phyloP scores from a whole-genome alignment of 2,113 vertebrate genomes.

The Thamnaconus septentrionalis region DNA sequence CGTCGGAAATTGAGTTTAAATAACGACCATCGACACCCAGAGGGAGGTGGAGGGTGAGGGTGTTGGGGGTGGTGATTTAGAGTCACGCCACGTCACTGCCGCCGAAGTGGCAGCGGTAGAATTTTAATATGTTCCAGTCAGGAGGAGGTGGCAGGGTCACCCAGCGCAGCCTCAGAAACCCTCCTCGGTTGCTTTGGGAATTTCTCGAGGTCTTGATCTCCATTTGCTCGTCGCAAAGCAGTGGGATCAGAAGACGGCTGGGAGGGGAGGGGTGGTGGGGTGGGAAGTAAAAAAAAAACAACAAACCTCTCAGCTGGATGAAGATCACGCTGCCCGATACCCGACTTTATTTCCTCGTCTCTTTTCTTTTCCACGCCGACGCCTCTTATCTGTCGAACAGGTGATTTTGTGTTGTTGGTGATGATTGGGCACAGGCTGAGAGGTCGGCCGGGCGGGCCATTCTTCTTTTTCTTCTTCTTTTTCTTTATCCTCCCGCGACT shows the following conservation, averaged over 20 bases:
- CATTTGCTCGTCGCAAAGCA: conserved; percentile 46
- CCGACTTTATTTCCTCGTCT: conserved; percentile 2
- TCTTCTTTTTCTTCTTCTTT: too few species aligned
- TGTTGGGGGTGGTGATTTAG: conserved; percentile 20
- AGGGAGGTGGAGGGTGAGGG: too few species aligned
- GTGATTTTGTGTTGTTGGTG: conserved; percentile 19
- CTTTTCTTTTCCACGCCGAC: neutral
- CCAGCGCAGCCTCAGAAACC: conserved; percentile 35
- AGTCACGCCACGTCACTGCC: conserved; percentile 31
- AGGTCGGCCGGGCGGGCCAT: conserved; percentile 2
- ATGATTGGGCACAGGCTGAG: conserved; percentile 25
- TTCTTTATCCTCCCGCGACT: too few species aligned
- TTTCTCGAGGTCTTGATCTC: conserved; percentile 60
- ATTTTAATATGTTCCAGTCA: conserved; percentile 42
- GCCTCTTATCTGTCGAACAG: conserved; percentile 15
- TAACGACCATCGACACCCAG: neutral
- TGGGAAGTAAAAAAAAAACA: conserved; percentile 20
- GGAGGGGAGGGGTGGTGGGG: neutral
- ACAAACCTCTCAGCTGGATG: conserved; percentile 5
- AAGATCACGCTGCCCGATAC: conserved; percentile 31
- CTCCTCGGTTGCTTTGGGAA: conserved; percentile 39
- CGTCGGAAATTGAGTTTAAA: conserved; percentile 30
- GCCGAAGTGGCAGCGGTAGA: conserved; percentile 1
- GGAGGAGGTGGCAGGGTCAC: conserved; percentile 6
- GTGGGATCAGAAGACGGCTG: conserved; percentile 40